A percentile compares a stretch with the other conserved stretches of the same genome.
Conservation (phyloP, 2,113 vertebrate species). For the Pseudonaja textilis region DNA sequence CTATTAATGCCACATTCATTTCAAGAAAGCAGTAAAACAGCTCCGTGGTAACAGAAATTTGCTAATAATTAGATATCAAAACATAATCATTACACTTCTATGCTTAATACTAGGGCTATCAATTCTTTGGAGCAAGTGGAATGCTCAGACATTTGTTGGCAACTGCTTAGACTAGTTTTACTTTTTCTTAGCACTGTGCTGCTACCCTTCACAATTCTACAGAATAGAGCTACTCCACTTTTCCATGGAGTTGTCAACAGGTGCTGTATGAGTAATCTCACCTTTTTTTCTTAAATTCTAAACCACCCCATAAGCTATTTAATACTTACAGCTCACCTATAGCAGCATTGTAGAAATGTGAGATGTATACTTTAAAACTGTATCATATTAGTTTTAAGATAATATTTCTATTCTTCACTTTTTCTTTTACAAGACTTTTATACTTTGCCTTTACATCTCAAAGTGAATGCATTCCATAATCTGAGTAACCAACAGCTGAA, state of each 20-base stretch:
- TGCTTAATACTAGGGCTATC: neutral
- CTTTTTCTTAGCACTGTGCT: neutral
- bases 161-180: neutral
- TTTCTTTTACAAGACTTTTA: neutral
- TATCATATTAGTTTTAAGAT: neutral
- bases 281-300: neutral
- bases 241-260: neutral
- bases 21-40: neutral
- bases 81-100: neutral
- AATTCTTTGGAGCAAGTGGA: neutral
- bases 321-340: neutral
- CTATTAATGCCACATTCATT: neutral
- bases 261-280: neutral
- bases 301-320: neutral
- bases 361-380: neutral
- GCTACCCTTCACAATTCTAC: neutral
- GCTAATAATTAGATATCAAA: neutral
- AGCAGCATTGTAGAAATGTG: constrained; percentile 3
- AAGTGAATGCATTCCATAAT: constrained; percentile 27
- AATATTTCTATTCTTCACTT: neutral
- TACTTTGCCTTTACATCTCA: neutral
- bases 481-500: neutral
- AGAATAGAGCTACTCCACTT: neutral
- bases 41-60: neutral
- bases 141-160: neutral